Base-by-base conservation (phyloP, 2,113 vertebrate genomes). In the Lepisosteus oculatus region DNA sequence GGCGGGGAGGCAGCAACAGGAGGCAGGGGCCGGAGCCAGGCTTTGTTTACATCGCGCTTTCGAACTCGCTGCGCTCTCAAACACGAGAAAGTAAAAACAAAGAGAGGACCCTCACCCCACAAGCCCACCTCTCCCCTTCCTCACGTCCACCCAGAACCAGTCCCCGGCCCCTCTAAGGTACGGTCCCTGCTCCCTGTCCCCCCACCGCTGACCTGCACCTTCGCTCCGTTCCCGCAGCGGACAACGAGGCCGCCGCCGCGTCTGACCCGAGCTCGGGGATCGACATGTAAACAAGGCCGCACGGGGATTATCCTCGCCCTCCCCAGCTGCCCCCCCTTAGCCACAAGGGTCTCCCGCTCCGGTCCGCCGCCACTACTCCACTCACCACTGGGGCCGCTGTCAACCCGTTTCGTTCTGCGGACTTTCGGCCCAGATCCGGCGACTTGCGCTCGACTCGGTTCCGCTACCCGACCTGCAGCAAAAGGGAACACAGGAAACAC, bases 261-360 rank as follows among this genome's bases (percentile, higher is more conserved):
- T 85, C 83, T 11, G 78, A 92, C 85, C 87, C 74, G 72, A 91
- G 77, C 43, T 80, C 90, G 87, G 71, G 91, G 90, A 89, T 80
- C 73, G 74, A 76, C 77, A 90, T 90, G 90, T 93, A 92, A 93
- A 93, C 91, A 93, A 91, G 91, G 91, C 90, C 91, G 63, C 69
- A 61, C 56, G 71, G 47, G 55, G 68, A 75, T 65, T 17, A 62
- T 6, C 29, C 55, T 56, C 45, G 73, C 75, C 78, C 69, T 47
- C 17, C 13, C 29, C 62, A 6, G n/a, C 62, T 64, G n/a, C 17
- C 62, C 56, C 56, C 29, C 56, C 56, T 12, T 3, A 3, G 3
- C 13, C 56, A 4, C 6, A 71, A 3, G 43, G 41, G 55, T 6
- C 1, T 44, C 44, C 0, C 44, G 43, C 47, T 65, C 9, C 2